Conservation (phyloP, 1,140 invertebrate genomes). For the Diplogasteroides magnus region DNA sequence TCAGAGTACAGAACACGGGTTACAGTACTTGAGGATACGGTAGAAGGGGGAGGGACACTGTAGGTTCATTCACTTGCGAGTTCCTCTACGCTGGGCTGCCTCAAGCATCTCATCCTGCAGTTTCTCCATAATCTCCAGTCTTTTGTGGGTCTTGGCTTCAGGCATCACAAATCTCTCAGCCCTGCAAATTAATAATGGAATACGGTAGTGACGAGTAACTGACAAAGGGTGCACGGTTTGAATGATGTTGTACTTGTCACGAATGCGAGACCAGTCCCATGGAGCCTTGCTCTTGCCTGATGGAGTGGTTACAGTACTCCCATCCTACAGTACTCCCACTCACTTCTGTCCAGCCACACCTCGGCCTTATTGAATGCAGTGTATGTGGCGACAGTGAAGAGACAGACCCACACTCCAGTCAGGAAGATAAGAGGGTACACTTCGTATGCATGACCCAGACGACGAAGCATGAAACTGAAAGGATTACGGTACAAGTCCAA, state of each 20-base stretch:
- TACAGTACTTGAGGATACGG: no score
- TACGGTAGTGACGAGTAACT: neutral
- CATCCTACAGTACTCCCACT: neutral
- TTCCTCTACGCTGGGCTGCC: constrained; percentile 48
- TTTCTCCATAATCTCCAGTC: constrained; percentile 13
- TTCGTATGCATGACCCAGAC: constrained; percentile 37
- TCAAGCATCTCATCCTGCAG: constrained; percentile 44
- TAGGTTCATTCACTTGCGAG: constrained; percentile 30
- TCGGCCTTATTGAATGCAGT: constrained; percentile 34
- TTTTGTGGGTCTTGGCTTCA: constrained; percentile 4
- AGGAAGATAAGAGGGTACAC: constrained; percentile 33
- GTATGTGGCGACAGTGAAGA: constrained; percentile 22
- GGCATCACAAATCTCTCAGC: neutral
- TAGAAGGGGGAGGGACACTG: no score
- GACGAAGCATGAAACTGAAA: constrained; percentile 22
- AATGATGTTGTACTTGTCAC: constrained; percentile 31
- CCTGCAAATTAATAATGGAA: neutral
- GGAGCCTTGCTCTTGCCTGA: constrained; percentile 33
- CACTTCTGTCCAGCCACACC: constrained; percentile 36
- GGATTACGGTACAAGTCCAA: neutral
- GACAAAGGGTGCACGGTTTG: constrained; percentile 21
- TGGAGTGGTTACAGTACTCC: constrained; percentile 8
- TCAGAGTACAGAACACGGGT: no score
- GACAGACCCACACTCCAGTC: constrained; percentile 25
- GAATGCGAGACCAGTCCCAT: constrained; percentile 41